Evolutionary conservation across 53 echinoderm and acorn worm genomes (phyloP), one percentile per base, ranked within the genome.

Genomic region (Stichopus horrens): DNA sequence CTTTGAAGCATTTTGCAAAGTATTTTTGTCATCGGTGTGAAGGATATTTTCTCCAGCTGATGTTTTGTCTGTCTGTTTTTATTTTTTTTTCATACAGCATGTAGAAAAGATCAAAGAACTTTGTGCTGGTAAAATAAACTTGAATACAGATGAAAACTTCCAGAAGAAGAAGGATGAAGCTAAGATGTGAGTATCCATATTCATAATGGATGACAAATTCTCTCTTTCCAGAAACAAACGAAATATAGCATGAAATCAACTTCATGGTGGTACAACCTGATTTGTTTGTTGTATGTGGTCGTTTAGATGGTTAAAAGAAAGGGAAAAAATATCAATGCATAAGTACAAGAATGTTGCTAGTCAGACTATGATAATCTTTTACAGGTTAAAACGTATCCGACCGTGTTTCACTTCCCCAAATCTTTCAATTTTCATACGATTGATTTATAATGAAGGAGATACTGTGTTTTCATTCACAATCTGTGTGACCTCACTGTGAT

Each of bases 101-200:
- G 84, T 97, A 7, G 75, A 63, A 13, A 93, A 88, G 9, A 76
- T 97, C 88, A 86, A 86, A 59, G 78, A 83, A 37, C 76, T 92
- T 20, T 97, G 98, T 77, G 68, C 90, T 79, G 98, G 98, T 11
- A 88, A 85, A 60, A 54, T 95, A 52, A 19, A 76, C 6, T 57
- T 89, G 92, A 11, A 93, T 90, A 19, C 82, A 86, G 86, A 57
- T 77, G 85, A 58, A 76, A 5, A 58, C 11, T 53, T 76, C 13
- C 5, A 51, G 11, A 76, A 20, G 51, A 76, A 76, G 21, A 76
- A 53, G 54, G 23, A 76, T 7, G 37, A 76, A 52, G 8, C 76
- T 20, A 53, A 52, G 23, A 7, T 23, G 76, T 76, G 21, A 76
- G 76, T 76, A 14, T 53, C 1, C 0, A 37, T 37, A 67, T 11